Conservation (phyloP, 2,113 vertebrate species). For the Cromileptes altivelis region DNA sequence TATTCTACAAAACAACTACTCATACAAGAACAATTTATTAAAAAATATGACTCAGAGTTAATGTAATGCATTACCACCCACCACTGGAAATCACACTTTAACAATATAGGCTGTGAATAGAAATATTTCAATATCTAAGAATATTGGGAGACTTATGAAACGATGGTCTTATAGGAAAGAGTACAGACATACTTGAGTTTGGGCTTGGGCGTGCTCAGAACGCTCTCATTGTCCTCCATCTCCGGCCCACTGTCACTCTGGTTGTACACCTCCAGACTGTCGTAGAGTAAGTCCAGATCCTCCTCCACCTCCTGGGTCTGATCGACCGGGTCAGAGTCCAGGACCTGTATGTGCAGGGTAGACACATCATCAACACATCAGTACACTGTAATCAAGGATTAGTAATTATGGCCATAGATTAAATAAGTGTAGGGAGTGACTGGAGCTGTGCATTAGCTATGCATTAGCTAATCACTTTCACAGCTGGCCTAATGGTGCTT, state of each 20-base stretch:
- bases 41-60: too few relatives aligned
- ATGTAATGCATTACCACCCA: too few relatives aligned
- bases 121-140: not conserved
- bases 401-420: conserved; percentile 39
- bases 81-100: too few relatives aligned
- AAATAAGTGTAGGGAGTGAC: conserved; percentile 43
- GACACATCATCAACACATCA: conserved; percentile 34
- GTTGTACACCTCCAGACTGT: conserved; percentile 87
- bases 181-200: conserved; percentile 82
- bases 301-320: conserved; percentile 87
- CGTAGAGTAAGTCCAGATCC: conserved; percentile 86
- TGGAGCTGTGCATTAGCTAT: conserved; percentile 38
- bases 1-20: too few relatives aligned
- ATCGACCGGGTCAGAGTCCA: conserved; percentile 87
- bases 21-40: too few relatives aligned
- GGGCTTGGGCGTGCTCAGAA: conserved; percentile 86
- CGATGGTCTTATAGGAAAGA: not conserved
- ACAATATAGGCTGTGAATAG: not conserved
- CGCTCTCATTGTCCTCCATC: conserved; percentile 87
- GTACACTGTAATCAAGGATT: conserved; percentile 30
- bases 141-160: not conserved
- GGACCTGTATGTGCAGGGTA: conserved; percentile 71
- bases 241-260: conserved; percentile 88
- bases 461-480: conserved; percentile 55
- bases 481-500: conserved; percentile 45